Conservation (phyloP, 2,113 vertebrate genomes). For the Chaetodon trifascialis region DNA sequence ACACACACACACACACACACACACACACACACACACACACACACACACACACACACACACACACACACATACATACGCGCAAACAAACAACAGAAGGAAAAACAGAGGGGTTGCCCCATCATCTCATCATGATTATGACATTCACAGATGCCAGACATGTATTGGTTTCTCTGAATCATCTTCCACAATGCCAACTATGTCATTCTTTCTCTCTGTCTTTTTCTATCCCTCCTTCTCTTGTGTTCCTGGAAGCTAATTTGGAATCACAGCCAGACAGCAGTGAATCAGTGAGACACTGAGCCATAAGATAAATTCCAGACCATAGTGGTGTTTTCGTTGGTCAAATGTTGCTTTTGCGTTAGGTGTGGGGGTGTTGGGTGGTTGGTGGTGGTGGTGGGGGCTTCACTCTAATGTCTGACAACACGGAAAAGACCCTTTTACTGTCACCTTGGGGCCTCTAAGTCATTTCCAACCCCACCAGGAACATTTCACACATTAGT, state of each 20-base stretch:
- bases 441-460: conserved; percentile 45
- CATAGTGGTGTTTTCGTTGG: conserved; percentile 56
- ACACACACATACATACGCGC: conserved; percentile 27
- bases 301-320: conserved; percentile 61
- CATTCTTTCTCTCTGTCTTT: conserved; percentile 45
- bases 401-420: conserved; percentile 55
- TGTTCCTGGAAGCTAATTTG: conserved; percentile 75
- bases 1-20: conserved; percentile 30
- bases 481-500: conserved; percentile 77
- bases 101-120: conserved; percentile 73
- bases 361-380: conserved; percentile 44
- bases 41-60: conserved; percentile 40
- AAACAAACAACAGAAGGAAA: conserved; percentile 69
- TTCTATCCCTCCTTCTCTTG: conserved; percentile 47
- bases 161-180: conserved; percentile 76
- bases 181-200: conserved; percentile 69
- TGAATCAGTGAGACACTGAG: conserved; percentile 76
- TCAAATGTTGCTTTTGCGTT: conserved; percentile 47
- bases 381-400: not conserved
- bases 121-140: conserved; percentile 73
- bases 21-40: conserved; percentile 55
- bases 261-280: conserved; percentile 66
- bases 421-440: conserved; percentile 59
- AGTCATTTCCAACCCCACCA: conserved; percentile 70
- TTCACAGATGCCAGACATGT: conserved; percentile 72